Base-by-base conservation (phyloP, 2,797 vertebrate species). In the Malurus leucopterus region DNA sequence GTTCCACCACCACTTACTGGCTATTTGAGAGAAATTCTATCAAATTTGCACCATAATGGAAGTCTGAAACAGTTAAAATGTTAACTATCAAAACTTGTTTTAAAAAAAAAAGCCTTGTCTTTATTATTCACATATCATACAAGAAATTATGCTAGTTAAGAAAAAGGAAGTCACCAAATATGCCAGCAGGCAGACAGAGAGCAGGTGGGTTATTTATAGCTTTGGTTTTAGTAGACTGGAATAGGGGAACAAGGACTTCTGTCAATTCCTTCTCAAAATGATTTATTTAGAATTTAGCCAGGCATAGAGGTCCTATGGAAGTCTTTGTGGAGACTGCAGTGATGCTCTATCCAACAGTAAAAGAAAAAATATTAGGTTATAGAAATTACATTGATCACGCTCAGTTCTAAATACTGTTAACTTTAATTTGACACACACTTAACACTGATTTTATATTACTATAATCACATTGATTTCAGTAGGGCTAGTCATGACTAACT, bases 161-260 rank as follows among this genome's bases (percentile, higher is more conserved):
- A 55, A 71, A 72, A 79, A 84, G 23, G 63, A 89, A 80, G 61
- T 67, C 79, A 80, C 27, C 40, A 91, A 88, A 61, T 32, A 61
- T 47, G 76, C 29, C 26, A n/a, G 18, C 19, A 89, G 58, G 46
- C n/a, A 85, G 57, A 20, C 15, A 68, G 80, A 62, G 30, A 72
- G 26, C 22, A 81, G 64, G 47, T 6, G 7, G 10, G 50, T 79
- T 86, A 90, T 84, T 93, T 75, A 78, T 63, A 79, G 38, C 27
- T 71, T 67, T 64, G 32, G 32, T 57, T 93, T 91, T 19, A 76
- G 50, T 40, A 81, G 22, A 8, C 9, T 65, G 51, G 32, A 49
- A 75, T 41, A 65, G 24, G 13, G 51, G 2, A 74, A 75, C 43
- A 74, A 46, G 27, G 47, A 47, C 50, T 87, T 87, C 70, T 78